phyloP scores from a whole-genome alignment of 2,797 vertebrate genomes.

The Enteromius viviparus region DNA sequence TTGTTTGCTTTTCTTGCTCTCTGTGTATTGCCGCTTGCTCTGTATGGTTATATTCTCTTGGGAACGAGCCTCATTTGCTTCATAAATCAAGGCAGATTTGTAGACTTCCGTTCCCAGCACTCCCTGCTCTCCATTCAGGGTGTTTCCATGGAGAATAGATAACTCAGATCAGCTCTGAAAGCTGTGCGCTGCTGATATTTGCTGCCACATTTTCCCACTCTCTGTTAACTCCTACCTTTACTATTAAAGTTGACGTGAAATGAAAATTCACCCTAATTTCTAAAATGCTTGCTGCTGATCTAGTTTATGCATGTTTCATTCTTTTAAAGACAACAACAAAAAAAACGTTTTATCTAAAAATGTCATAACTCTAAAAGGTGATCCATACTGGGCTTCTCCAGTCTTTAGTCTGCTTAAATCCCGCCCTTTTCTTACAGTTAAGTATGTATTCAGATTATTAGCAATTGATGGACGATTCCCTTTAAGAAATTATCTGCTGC shows the following conservation, averaged over 20 bases:
- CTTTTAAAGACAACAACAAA: not conserved
- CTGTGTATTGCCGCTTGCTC: constrained; percentile 47
- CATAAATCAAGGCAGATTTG: constrained; percentile 59
- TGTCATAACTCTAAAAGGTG: not conserved
- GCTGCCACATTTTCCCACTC: constrained; percentile 1
- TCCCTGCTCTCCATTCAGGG: constrained; percentile 47
- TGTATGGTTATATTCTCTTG: constrained; percentile 56
- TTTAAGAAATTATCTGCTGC: too few species aligned
- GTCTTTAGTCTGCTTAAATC: not conserved
- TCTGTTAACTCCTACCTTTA: constrained; percentile 20
- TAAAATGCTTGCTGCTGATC: not conserved
- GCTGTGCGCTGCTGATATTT: constrained; percentile 16
- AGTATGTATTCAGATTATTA: not conserved
- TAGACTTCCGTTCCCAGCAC: constrained; percentile 66
- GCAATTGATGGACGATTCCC: not conserved
- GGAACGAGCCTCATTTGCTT: constrained; percentile 38
- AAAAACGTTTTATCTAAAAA: not conserved
- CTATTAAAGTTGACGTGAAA: not conserved
- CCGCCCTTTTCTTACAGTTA: too few species aligned
- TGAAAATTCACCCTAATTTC: not conserved
- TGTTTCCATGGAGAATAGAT: constrained; percentile 55
- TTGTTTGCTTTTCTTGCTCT: constrained; percentile 51
- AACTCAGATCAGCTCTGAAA: constrained; percentile 25
- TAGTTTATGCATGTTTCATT: not conserved
- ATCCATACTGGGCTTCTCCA: not conserved